Evolutionary conservation across 1,140 invertebrate species (phyloP).

Genomic region (Dinoponera quadriceps): DNA sequence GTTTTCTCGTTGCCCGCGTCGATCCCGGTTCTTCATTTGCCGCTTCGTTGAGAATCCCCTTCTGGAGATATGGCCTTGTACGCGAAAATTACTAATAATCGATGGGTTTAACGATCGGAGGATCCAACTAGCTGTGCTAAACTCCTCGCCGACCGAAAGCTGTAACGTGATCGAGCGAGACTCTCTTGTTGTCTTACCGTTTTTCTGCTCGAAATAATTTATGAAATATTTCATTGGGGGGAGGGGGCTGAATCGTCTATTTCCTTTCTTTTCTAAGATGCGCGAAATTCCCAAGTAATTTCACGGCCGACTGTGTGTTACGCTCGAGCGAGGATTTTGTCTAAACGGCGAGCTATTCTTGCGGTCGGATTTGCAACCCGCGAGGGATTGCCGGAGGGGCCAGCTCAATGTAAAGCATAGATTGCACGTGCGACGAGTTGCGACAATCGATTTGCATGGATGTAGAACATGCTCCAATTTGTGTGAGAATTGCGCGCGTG

Average conservation of each 20-base stretch:
- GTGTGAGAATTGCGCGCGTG: constrained; percentile 42
- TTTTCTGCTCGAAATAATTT: background rate
- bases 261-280: background rate
- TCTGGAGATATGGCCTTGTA: constrained; percentile 38
- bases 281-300: no score
- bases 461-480: constrained; percentile 59
- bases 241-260: background rate
- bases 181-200: background rate
- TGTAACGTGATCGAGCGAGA: background rate
- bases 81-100: constrained; percentile 42
- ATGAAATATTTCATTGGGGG: background rate
- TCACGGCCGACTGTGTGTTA: background rate
- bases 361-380: constrained; percentile 30
- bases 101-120: constrained; percentile 5
- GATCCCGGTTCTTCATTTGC: constrained; percentile 55
- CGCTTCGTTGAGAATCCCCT: constrained; percentile 44
- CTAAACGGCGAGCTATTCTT: constrained; percentile 5
- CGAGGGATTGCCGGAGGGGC: constrained; percentile 21
- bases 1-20: background rate
- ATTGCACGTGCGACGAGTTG: constrained; percentile 53
- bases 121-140: constrained; percentile 7
- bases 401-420: constrained; percentile 28
- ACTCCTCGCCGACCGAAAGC: background rate
- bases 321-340: constrained; percentile 2
- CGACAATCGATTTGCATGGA: constrained; percentile 53